Evolutionary conservation across 2,113 vertebrate species (phyloP), one percentile per base, ranked within the genome.

Genomic region (Eira barbara): DNA sequence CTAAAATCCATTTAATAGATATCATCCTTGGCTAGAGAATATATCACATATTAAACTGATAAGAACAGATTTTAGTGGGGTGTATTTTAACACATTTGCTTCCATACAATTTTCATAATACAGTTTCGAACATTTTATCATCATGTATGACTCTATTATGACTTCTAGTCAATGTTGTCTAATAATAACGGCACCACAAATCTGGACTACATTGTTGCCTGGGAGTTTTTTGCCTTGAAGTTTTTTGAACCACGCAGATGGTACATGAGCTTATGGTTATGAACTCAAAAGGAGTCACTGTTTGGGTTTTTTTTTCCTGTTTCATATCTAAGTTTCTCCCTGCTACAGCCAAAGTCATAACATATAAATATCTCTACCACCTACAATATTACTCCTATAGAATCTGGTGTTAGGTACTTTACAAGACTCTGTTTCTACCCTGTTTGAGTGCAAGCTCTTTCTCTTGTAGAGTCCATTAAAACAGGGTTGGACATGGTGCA

Each of bases 31-130:
- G 96, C 98, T 98, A 98, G 97, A 98, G 97, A 67, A 98, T 97
- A 97, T 98, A 98, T 98, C 98, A 98, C 97, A 98, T 98, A 98
- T 98, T 98, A 99, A 98, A 98, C 98, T 99, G 98, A 98, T 98
- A 98, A 98, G 98, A 99, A 98, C 98, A 96, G 71, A 94, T 81
- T 49, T 69, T n/a, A 39, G 52, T 39, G 18, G 25, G 2, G 49
- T 88, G 7, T 71, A 25, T 87, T 71, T 87, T 52, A 25, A 59
- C 7, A 36, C 14, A 29, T 73, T 74, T 88, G 52, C 47, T 87
- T 87, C 52, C 17, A 31, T 12, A 74, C 10, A 88, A 74, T 74
- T 88, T 39, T 36, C 23, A 27, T 65, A 65, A 65, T 88, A 57
- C 49, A 42, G 17, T 42, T 88, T 57, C 74, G 17, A 74, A 73